Conservation (phyloP, 2,797 vertebrate genomes). For the Lindbergichthys nudifrons region DNA sequence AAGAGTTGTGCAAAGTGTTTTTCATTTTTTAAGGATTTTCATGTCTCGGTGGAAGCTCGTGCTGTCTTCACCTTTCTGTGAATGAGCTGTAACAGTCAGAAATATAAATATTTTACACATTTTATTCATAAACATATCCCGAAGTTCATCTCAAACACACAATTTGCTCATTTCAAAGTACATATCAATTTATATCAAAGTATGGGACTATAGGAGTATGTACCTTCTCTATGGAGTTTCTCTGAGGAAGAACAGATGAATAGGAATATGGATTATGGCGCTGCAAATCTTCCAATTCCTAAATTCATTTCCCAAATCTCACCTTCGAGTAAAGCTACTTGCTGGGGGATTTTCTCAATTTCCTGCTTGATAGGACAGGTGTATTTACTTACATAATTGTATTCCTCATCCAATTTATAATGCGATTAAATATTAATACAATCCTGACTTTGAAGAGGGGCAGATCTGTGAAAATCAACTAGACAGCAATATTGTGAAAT, state of each 20-base stretch:
- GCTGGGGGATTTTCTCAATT: conserved; percentile 83
- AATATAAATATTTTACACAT: conserved; percentile 3
- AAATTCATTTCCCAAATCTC: conserved; percentile 77
- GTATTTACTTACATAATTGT: conserved; percentile 87
- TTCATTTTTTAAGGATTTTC: background rate
- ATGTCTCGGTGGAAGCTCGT: background rate
- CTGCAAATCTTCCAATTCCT: conserved; percentile 76
- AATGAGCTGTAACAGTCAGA: background rate
- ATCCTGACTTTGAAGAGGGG: conserved; percentile 76
- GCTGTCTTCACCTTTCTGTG: background rate
- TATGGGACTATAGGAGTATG: conserved; percentile 43
- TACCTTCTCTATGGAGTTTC: conserved; percentile 54
- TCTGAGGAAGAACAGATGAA: conserved; percentile 68
- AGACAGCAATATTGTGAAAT: conserved; percentile 75
- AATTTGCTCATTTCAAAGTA: background rate
- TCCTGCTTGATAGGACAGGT: conserved; percentile 86
- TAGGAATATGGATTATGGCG: conserved; percentile 75
- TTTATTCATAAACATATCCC: conserved; percentile 31
- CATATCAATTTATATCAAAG: conserved; percentile 14
- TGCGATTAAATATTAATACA: conserved; percentile 86
- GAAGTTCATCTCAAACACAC: conserved; percentile 1
- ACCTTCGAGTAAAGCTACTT: conserved; percentile 79
- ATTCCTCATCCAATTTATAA: conserved; percentile 84
- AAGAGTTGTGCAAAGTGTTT: background rate
- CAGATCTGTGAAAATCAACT: conserved; percentile 80